Evolutionary conservation across 2,888 invertebrate genomes (phyloP).

Genomic region (Pollenia labialis): DNA sequence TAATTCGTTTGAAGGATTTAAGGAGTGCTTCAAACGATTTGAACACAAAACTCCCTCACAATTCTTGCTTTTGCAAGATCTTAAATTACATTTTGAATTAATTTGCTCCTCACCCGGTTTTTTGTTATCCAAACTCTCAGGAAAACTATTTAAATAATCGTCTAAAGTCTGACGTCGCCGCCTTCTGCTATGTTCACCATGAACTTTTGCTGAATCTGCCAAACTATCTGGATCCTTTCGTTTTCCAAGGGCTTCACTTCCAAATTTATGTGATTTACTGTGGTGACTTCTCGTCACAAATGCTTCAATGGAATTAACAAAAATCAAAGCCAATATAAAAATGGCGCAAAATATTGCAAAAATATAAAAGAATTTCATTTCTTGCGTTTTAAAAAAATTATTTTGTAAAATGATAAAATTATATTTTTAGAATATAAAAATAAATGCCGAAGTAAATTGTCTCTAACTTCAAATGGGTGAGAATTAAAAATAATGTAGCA

Average conservation of each 20-base stretch:
- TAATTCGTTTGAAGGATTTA: slow-evolving; percentile 1
- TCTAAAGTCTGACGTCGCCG: slow-evolving; percentile 78
- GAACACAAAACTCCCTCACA: slow-evolving; percentile 68
- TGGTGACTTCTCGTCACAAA: not conserved
- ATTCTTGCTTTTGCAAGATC: slow-evolving; percentile 56
- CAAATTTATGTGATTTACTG: slow-evolving; percentile 73
- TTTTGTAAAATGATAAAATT: slow-evolving; percentile 9
- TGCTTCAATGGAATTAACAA: not conserved
- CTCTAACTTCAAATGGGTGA: not conserved
- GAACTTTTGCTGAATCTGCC: not conserved
- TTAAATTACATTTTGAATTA: not conserved
- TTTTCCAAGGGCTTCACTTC: slow-evolving; percentile 74
- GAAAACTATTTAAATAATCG: slow-evolving; percentile 76
- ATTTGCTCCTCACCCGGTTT: not conserved
- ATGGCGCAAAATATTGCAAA: slow-evolving; percentile 29
- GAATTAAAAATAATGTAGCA: not conserved
- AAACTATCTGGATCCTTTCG: slow-evolving; percentile 74
- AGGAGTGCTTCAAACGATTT: not conserved
- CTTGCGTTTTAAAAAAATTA: not conserved
- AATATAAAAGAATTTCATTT: slow-evolving; percentile 49
- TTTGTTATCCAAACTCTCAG: not conserved
- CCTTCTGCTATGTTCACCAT: slow-evolving; percentile 65
- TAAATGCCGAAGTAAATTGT: not conserved
- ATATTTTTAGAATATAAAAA: not conserved
- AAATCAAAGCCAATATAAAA: slow-evolving; percentile 17